phyloP scores from a whole-genome alignment of 1,140 invertebrate species.

The Meloidogyne floridensis region DNA sequence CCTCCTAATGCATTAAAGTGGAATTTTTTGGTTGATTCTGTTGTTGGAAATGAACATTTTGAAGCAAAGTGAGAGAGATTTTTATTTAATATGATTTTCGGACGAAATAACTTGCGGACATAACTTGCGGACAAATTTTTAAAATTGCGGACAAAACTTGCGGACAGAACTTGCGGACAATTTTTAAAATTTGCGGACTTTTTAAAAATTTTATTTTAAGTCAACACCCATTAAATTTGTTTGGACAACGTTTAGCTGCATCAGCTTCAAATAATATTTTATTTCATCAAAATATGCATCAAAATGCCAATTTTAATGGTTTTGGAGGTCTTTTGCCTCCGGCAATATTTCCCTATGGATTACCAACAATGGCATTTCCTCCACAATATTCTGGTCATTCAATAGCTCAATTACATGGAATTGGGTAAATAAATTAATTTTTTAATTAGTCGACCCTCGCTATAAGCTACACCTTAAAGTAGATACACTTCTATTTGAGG shows the following conservation, averaged over 20 bases:
- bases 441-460: too few relatives aligned
- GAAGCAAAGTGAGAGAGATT: not conserved
- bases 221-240: conserved; percentile 12
- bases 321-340: not conserved
- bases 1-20: conserved; percentile 14
- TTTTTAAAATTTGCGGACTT: not conserved
- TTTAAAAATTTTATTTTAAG: not conserved
- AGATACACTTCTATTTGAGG: too few relatives aligned
- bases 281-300: conserved; percentile 5
- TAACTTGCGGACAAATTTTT: too few relatives aligned
- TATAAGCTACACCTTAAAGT: too few relatives aligned
- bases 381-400: not conserved
- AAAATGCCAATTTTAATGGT: not conserved
- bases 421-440: not conserved
- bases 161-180: too few relatives aligned
- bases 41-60: not conserved
- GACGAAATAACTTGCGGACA: too few relatives aligned
- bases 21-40: conserved; percentile 15
- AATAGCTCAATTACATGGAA: conserved; percentile 6
- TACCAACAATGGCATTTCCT: not conserved
- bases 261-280: conserved; percentile 7
- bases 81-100: too few relatives aligned
- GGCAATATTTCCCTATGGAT: not conserved
- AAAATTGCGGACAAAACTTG: too few relatives aligned
- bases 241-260: not conserved